phyloP scores from a whole-genome alignment of 2,888 invertebrate genomes.

The Coecobrya sp. region DNA sequence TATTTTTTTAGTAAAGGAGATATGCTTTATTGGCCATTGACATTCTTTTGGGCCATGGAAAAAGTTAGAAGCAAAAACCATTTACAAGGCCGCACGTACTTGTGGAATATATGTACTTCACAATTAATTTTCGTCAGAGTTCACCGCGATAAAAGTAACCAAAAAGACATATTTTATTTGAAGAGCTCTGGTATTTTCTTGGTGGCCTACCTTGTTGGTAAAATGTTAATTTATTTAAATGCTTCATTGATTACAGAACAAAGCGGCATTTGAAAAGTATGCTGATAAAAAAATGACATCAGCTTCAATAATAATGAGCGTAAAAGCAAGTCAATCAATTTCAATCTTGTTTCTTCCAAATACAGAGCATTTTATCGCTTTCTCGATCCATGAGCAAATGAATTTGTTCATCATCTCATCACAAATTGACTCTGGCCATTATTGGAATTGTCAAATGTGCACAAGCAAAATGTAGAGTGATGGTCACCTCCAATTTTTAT shows the following conservation, averaged over 20 bases:
- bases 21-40: neutral
- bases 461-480: constrained; percentile 1
- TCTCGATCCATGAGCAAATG: constrained; percentile 39
- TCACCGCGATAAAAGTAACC: neutral
- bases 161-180: constrained; percentile 1
- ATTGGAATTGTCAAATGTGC: constrained; percentile 14
- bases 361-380: constrained; percentile 51
- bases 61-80: constrained; percentile 4
- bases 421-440: constrained; percentile 37
- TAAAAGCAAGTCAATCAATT: constrained; percentile 49
- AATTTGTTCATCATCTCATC: constrained; percentile 35
- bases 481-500: constrained; percentile 14
- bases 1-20: no score
- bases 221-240: constrained; percentile 46
- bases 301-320: neutral
- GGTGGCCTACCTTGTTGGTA: constrained; percentile 15
- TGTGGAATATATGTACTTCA: constrained; percentile 12
- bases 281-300: constrained; percentile 22
- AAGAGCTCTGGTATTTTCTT: neutral
- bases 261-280: constrained; percentile 27
- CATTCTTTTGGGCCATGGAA: neutral
- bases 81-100: constrained; percentile 13
- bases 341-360: constrained; percentile 58
- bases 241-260: constrained; percentile 42
- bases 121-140: neutral